Base-by-base conservation (phyloP, 2,113 vertebrate genomes). In the Speoplatyrhinus poulsoni region DNA sequence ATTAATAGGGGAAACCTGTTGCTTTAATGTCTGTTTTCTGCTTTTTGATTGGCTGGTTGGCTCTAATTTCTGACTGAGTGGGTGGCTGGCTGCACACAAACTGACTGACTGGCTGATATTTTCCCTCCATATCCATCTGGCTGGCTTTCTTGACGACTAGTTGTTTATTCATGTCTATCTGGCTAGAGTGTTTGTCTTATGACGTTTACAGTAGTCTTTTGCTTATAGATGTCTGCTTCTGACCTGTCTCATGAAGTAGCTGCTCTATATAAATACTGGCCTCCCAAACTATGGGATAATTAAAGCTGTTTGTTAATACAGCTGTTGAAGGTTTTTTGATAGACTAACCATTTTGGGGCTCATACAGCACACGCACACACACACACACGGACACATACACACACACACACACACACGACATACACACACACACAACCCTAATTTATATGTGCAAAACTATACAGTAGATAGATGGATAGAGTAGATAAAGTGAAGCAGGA, bases 241-340 rank as follows among this genome's bases (percentile, higher is more conserved):
- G 47, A 49, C 62, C 41, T 72, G 59, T 12, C 61, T 72, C 81
- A 72, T 60, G 76, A 69, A 73, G 65, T 55, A 82, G 79, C 64
- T 49, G 55, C 33, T 12, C 71, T 72, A 70, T 75, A 56, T 73
- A 77, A 72, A 69, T 49, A 61, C 64, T 68, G 76, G 67, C 59
- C 57, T 62, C 60, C 70, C 67, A 79, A 75, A 82, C 79, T 79
- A 69, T 70, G 81, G 82, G 63, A 73, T 70, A 80, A 49, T 54
- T 54, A 72, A 66, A 66, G 69, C 11, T 12, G 71, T 70, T 48
- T 57, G 71, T 53, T 74, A 33, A 67, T 82, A 85, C 77, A 85
- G 86, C 73, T 87, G 86, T 78, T 77, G 67, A 82, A 82, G 69
- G 76, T 72, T 67, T 66, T 17, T 49, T 79, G 69, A 79, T 65